Conservation (phyloP, 2,888 invertebrate species). For the Yponomeuta malinellus region DNA sequence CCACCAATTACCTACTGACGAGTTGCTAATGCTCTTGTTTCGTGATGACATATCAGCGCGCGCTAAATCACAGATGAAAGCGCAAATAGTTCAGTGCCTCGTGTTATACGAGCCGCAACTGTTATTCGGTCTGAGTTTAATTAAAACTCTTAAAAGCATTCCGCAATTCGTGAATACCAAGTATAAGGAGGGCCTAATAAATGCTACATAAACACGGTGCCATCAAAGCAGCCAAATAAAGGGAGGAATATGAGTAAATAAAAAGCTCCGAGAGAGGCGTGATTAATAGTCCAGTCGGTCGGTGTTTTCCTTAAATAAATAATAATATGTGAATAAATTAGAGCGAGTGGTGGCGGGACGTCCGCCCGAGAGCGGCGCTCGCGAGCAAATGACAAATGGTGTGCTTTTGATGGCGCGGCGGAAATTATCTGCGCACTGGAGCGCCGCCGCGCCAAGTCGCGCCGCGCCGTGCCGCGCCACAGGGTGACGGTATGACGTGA, state of each 20-base stretch:
- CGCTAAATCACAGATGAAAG: conserved; percentile 3
- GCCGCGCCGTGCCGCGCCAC: conserved; percentile 17
- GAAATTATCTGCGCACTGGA: conserved; percentile 74
- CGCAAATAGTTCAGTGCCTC: conserved; percentile 2
- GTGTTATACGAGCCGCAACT: background rate
- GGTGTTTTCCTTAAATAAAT: conserved; percentile 73
- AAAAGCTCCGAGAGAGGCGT: conserved; percentile 62
- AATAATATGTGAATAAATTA: conserved; percentile 71
- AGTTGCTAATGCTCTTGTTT: conserved; percentile 3
- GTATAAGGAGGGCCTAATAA: conserved; percentile 48
- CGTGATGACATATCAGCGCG: background rate
- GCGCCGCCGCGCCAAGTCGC: conserved; percentile 42
- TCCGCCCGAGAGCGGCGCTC: conserved; percentile 62
- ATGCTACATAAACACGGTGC: conserved; percentile 45
- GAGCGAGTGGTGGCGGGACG: conserved; percentile 52
- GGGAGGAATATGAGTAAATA: conserved; percentile 59
- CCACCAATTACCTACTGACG: background rate
- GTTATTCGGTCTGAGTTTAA: background rate
- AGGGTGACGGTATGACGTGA: conserved; percentile 27
- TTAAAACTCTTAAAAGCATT: background rate
- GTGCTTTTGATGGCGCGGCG: conserved; percentile 70
- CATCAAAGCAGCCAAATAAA: conserved; percentile 62
- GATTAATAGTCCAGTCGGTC: conserved; percentile 57
- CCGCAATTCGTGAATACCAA: conserved; percentile 13
- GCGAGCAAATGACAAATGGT: conserved; percentile 72